phyloP scores from a whole-genome alignment of 2,797 vertebrate genomes.

The Tympanoctomys barrerae region DNA sequence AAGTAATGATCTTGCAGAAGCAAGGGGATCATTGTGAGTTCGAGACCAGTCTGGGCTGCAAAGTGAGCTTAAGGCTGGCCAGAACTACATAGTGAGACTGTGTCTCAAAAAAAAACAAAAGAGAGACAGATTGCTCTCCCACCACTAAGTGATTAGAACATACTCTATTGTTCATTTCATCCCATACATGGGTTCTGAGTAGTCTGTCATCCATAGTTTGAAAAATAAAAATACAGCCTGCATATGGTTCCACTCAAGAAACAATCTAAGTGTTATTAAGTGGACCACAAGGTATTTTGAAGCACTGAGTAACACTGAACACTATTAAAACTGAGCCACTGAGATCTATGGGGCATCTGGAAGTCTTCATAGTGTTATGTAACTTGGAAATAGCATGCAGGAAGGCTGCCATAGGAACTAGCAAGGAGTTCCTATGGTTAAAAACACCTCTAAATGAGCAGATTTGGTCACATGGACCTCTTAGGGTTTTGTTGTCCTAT shows the following conservation, averaged over 20 bases:
- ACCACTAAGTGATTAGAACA: not conserved
- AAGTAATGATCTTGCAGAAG: too few relatives aligned
- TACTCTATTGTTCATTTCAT: not conserved
- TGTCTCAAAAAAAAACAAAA: too few relatives aligned
- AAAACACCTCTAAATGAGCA: not conserved
- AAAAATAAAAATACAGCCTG: not conserved
- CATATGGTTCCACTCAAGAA: not conserved
- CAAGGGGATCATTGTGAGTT: too few relatives aligned
- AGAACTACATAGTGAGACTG: too few relatives aligned
- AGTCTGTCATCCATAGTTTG: not conserved
- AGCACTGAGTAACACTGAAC: not conserved
- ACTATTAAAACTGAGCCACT: not conserved
- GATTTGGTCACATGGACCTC: not conserved
- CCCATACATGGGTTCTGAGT: not conserved
- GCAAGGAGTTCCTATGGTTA: not conserved
- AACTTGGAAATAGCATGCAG: not conserved
- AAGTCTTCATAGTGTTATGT: conserved; percentile 4
- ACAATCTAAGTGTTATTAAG: not conserved
- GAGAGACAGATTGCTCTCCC: not conserved
- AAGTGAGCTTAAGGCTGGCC: too few relatives aligned
- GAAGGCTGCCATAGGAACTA: not conserved
- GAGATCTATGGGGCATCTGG: not conserved
- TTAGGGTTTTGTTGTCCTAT: not conserved
- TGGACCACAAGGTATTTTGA: not conserved
- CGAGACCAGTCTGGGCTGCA: too few relatives aligned